These are phyloP conservation scores for Empis stercorea DNA, from an alignment of 2,888 invertebrate genomes.

Conservation along the genomic window DNA sequence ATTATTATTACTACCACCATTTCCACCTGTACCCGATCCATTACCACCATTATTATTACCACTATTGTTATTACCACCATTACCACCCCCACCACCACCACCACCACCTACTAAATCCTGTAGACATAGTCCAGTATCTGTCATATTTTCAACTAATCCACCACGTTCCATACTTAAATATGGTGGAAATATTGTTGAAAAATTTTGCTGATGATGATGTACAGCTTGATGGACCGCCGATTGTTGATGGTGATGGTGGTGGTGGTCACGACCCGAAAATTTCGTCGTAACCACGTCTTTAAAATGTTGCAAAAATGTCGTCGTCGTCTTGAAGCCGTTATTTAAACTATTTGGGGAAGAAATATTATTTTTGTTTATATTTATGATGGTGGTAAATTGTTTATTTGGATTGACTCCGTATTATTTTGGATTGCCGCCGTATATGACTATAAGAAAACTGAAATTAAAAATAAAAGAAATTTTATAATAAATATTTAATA, in stretches of 20 bases:
- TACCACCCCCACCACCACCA: constrained; percentile 33
- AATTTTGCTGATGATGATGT: constrained; percentile 32
- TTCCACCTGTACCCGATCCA: constrained; percentile 26
- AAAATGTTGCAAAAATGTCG: constrained; percentile 35
- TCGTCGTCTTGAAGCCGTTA: constrained; percentile 36
- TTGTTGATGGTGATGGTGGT: constrained; percentile 28
- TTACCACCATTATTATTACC: constrained; percentile 28
- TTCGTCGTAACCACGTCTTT: constrained; percentile 37
- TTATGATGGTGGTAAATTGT: too few species aligned
- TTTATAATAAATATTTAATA: too few species aligned
- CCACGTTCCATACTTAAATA: constrained; percentile 34
- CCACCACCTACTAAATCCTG: constrained; percentile 52
- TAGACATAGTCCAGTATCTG: constrained; percentile 49
- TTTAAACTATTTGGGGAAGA: constrained; percentile 6
- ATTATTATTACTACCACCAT: constrained; percentile 18
- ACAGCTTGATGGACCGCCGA: constrained; percentile 26
- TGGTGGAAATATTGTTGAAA: constrained; percentile 34
- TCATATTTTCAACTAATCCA: constrained; percentile 41
- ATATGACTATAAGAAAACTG: too few species aligned
- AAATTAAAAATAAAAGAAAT: too few species aligned
- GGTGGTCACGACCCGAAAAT: constrained; percentile 32
- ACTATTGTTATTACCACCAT: constrained; percentile 28
- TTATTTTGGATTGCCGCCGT: too few species aligned
- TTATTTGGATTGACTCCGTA: too few species aligned
- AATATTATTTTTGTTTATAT: too few species aligned